Percentiles rank a stretch among this genome's conserved stretches.
Evolutionary conservation across 2,888 invertebrate genomes (phyloP).

Genomic region (Sinhomidia bicolor): DNA sequence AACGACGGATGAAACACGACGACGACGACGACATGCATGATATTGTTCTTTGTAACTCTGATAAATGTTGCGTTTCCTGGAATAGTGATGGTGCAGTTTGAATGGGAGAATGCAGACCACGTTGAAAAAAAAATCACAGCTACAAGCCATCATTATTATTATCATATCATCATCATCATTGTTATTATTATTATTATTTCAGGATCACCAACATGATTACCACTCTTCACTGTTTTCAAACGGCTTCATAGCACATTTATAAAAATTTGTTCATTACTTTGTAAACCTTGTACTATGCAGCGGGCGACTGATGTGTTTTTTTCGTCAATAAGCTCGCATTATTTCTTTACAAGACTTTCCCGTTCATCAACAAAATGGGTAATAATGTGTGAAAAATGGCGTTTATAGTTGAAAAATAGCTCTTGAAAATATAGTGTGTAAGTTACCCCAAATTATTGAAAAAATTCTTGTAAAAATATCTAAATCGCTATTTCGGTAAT

Average conservation of each 20-base stretch:
- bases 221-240: conserved; percentile 9
- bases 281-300: not conserved
- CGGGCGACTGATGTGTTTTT: no score
- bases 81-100: conserved; percentile 80
- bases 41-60: conserved; percentile 29
- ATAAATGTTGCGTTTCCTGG: conserved; percentile 78
- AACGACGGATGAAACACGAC: not conserved
- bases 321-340: no score
- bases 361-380: not conserved
- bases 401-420: no score
- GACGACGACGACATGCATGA: conserved; percentile 10
- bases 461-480: no score
- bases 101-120: conserved; percentile 74
- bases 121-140: conserved; percentile 48
- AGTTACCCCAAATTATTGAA: not conserved
- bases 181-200: conserved; percentile 63
- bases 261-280: not conserved
- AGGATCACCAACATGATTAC: conserved; percentile 65
- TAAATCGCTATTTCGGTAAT: no score
- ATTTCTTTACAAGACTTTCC: not conserved
- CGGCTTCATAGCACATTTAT: not conserved
- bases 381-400: no score
- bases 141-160: conserved; percentile 66
- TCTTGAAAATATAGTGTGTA: no score
- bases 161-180: no score